Percentiles rank a stretch among this genome's conserved stretches.
These are phyloP conservation scores for Neodiprion lecontei DNA, from an alignment of 1,140 invertebrate species.

Conservation along the genomic window DNA sequence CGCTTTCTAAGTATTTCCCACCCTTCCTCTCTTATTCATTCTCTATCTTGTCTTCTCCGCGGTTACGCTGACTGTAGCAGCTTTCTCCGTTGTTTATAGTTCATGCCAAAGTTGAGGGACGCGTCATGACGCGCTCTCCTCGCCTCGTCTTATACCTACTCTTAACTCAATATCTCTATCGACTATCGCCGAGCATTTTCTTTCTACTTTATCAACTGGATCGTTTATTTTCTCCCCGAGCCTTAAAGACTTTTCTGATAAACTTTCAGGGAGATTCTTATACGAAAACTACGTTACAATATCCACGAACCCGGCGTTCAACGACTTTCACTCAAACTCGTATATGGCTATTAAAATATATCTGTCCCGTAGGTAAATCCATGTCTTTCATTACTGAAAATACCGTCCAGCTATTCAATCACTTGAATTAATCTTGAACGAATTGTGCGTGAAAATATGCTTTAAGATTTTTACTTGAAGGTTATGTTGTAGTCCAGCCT, in stretches of 20 bases:
- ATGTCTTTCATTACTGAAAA: too few relatives aligned
- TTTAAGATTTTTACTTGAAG: too few relatives aligned
- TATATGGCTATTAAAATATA: neutral
- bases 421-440: too few relatives aligned
- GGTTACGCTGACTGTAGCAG: slow-evolving; percentile 1
- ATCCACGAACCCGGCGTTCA: neutral
- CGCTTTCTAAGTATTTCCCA: too few relatives aligned
- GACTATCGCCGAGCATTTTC: neutral
- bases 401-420: too few relatives aligned
- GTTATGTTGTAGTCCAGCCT: too few relatives aligned
- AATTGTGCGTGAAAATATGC: too few relatives aligned
- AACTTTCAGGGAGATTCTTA: neutral
- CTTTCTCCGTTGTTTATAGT: neutral
- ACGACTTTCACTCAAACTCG: neutral
- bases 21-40: neutral
- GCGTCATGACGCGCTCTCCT: neutral
- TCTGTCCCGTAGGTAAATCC: too few relatives aligned
- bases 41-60: neutral
- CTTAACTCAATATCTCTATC: slow-evolving; percentile 3
- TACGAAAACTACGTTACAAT: neutral
- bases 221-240: slow-evolving; percentile 2
- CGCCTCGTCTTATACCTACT: neutral
- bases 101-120: neutral
- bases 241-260: neutral
- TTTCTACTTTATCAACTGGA: neutral